A percentile compares a stretch with the other conserved stretches of the same genome.
Conservation (phyloP, 2,113 vertebrate species). For the Crocuta crocuta region DNA sequence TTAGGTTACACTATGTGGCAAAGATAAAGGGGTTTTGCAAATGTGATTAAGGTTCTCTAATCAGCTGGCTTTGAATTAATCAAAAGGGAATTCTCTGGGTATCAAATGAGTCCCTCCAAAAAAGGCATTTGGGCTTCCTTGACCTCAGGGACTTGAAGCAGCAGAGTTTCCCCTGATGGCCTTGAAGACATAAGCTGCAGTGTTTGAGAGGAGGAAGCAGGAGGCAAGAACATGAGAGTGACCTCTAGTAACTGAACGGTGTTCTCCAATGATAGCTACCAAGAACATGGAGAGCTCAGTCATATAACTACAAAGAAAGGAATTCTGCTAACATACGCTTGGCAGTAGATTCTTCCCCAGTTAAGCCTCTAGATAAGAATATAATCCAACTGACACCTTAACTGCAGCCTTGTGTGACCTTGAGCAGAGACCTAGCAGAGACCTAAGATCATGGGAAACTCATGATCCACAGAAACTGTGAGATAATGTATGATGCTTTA, state of each 20-base stretch:
- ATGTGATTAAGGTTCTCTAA: neutral
- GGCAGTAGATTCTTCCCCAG: neutral
- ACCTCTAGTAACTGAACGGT: neutral
- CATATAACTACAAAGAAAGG: neutral
- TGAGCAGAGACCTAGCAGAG: neutral
- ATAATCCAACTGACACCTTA: neutral
- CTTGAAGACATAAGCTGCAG: neutral
- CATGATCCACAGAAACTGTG: neutral
- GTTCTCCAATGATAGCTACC: neutral
- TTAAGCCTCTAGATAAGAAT: neutral
- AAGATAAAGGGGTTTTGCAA: neutral
- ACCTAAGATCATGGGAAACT: neutral
- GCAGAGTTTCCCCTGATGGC: neutral
- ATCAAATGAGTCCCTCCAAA: neutral
- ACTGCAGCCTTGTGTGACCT: neutral
- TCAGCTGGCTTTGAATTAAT: constrained; percentile 15
- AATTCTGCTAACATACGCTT: neutral
- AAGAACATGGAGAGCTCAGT: neutral
- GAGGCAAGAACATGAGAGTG: neutral
- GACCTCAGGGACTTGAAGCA: neutral
- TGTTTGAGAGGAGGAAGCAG: neutral
- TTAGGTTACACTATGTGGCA: neutral
- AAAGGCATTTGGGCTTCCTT: neutral
- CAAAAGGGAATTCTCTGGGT: neutral
- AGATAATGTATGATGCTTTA: neutral